These are phyloP conservation scores for Pseudoips prasinana DNA, from an alignment of 2,888 invertebrate genomes.

Conservation along the genomic window DNA sequence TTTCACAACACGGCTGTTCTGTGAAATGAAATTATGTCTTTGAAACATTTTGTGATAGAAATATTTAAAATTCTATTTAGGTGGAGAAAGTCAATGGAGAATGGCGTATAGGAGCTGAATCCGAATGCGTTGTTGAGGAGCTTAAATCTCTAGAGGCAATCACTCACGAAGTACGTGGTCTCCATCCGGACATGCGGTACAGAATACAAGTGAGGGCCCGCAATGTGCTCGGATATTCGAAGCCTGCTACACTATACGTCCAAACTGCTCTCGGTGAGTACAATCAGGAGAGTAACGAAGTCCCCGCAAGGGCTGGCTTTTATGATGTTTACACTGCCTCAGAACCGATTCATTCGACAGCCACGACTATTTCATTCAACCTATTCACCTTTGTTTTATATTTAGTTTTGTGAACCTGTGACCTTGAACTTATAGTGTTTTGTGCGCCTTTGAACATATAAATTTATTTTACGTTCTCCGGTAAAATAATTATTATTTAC, in stretches of 20 bases:
- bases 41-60: too few species aligned
- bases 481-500: conserved; percentile 27
- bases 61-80: conserved; percentile 52
- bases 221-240: conserved; percentile 92
- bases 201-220: conserved; percentile 92
- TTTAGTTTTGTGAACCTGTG: conserved; percentile 62
- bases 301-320: conserved; percentile 71
- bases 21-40: too few species aligned
- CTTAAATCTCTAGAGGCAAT: conserved; percentile 84
- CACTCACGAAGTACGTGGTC: conserved; percentile 84
- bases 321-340: conserved; percentile 75
- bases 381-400: conserved; percentile 54
- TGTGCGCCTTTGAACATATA: conserved; percentile 38
- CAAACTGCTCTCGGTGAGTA: conserved; percentile 95
- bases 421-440: conserved; percentile 37
- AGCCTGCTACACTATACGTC: conserved; percentile 88
- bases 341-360: conserved; percentile 56
- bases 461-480: conserved; percentile 37
- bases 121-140: conserved; percentile 83
- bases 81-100: conserved; percentile 85
- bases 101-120: conserved; percentile 81
- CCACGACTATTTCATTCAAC: conserved; percentile 51
- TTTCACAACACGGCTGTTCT: too few species aligned
- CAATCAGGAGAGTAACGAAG: conserved; percentile 72
- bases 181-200: conserved; percentile 91